phyloP scores from a whole-genome alignment of 2,797 vertebrate species.

The Monodelphis domestica region DNA sequence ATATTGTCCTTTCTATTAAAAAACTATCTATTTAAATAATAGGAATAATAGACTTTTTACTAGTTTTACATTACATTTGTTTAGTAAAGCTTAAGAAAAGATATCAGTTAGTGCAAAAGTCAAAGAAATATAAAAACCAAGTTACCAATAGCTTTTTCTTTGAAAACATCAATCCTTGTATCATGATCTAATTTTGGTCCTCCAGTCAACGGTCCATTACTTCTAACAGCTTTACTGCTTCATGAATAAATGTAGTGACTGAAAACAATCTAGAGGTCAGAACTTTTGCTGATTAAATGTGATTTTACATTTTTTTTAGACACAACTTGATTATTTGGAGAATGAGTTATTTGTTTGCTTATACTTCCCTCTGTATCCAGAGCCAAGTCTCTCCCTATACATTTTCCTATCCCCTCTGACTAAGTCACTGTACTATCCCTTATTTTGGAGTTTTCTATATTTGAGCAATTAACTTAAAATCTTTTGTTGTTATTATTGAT shows the following conservation, averaged over 20 bases:
- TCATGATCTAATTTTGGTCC: background rate
- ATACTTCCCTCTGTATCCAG: background rate
- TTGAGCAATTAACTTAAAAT: too few species aligned
- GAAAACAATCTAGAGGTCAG: background rate
- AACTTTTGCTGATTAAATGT: background rate
- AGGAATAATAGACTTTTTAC: background rate
- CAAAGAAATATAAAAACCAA: slow-evolving; percentile 8
- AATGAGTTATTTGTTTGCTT: slow-evolving; percentile 22
- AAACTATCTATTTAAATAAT: slow-evolving; percentile 43
- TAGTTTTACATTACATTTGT: slow-evolving; percentile 5
- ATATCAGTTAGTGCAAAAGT: slow-evolving; percentile 7
- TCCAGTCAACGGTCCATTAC: slow-evolving; percentile 29
- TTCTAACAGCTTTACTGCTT: background rate
- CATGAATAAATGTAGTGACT: background rate
- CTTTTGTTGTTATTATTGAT: too few species aligned
- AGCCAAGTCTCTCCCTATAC: background rate
- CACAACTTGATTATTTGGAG: slow-evolving; percentile 16
- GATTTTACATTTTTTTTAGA: background rate
- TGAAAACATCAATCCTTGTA: slow-evolving; percentile 12
- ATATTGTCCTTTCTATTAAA: slow-evolving; percentile 24
- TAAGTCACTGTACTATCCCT: too few species aligned
- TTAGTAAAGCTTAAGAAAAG: slow-evolving; percentile 49
- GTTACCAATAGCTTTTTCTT: background rate
- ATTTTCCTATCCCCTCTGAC: background rate
- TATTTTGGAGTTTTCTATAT: too few species aligned